Conservation (phyloP, 1,140 invertebrate genomes). For the Oscheius sp. region DNA sequence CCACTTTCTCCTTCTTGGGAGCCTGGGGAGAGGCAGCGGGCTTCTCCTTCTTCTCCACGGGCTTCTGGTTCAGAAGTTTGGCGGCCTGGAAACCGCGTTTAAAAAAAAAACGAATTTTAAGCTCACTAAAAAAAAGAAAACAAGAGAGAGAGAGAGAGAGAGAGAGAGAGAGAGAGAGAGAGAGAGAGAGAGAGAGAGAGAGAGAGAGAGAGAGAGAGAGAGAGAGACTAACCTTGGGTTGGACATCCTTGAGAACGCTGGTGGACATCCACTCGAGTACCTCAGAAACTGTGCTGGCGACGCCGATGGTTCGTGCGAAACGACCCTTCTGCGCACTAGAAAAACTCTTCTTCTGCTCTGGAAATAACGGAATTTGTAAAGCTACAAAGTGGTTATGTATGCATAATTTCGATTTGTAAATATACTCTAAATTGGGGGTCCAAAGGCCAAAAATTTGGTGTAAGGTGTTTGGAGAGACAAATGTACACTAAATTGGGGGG, state of each 20-base stretch:
- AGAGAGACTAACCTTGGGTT: slow-evolving; percentile 10
- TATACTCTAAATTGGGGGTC: too few relatives aligned
- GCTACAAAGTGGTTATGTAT: neutral
- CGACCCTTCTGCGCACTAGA: neutral
- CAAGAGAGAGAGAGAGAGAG: too few relatives aligned
- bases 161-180: too few relatives aligned
- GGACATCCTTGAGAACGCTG: neutral
- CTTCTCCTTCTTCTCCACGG: neutral
- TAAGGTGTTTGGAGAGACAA: too few relatives aligned
- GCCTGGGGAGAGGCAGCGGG: too few relatives aligned
- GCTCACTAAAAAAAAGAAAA: neutral
- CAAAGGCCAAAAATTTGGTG: too few relatives aligned
- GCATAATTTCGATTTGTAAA: too few relatives aligned
- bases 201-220: too few relatives aligned
- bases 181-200: too few relatives aligned
- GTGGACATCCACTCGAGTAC: neutral
- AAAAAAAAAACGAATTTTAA: neutral
- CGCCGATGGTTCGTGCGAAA: neutral
- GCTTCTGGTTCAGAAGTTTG: too few relatives aligned
- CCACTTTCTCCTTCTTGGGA: neutral
- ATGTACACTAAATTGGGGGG: too few relatives aligned
- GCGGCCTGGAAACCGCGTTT: too few relatives aligned
- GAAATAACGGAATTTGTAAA: neutral
- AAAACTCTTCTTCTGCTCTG: neutral
- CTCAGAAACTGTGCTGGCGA: slow-evolving; percentile 4